Evolutionary conservation across 1,140 invertebrate genomes (phyloP).

Genomic region (Brachionus sp.): DNA sequence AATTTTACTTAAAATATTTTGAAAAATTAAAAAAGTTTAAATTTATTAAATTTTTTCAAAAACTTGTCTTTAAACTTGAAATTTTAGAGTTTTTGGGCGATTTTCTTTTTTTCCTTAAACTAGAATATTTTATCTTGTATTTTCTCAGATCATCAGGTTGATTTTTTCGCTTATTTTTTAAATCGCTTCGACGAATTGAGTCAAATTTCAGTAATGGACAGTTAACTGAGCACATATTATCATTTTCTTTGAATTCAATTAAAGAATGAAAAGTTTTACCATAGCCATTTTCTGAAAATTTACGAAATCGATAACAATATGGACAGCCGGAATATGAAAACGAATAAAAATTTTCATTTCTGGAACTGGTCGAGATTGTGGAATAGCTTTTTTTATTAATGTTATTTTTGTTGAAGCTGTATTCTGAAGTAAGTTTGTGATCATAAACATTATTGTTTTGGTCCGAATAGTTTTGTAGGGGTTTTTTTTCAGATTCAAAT

Average conservation of each 20-base stretch:
- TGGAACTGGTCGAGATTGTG: not conserved
- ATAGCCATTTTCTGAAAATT: not conserved
- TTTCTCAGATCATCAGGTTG: not conserved
- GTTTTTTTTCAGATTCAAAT: not conserved
- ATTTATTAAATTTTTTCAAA: not conserved
- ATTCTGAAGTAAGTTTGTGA: not conserved
- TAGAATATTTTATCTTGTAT: not conserved
- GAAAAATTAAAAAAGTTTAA: not conserved
- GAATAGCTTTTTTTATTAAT: not conserved
- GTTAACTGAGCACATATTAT: not conserved
- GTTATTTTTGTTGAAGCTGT: not conserved
- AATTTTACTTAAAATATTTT: not conserved
- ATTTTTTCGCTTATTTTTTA: not conserved
- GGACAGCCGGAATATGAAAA: not conserved
- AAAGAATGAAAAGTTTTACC: not conserved
- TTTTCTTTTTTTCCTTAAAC: not conserved
- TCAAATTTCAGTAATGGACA: not conserved
- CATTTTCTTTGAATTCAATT: slow-evolving; percentile 9
- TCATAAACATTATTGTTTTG: not conserved
- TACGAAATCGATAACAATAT: not conserved
- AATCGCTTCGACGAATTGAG: not conserved
- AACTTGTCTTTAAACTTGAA: not conserved
- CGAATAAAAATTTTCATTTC: not conserved
- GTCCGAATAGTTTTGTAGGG: not conserved
- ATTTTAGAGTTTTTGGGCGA: not conserved